Percentiles rank a stretch among this genome's conserved stretches.
These are phyloP conservation scores for Epizoanthus ramosus DNA, from an alignment of 92 coral and sea anemone genomes.

Conservation along the genomic window DNA sequence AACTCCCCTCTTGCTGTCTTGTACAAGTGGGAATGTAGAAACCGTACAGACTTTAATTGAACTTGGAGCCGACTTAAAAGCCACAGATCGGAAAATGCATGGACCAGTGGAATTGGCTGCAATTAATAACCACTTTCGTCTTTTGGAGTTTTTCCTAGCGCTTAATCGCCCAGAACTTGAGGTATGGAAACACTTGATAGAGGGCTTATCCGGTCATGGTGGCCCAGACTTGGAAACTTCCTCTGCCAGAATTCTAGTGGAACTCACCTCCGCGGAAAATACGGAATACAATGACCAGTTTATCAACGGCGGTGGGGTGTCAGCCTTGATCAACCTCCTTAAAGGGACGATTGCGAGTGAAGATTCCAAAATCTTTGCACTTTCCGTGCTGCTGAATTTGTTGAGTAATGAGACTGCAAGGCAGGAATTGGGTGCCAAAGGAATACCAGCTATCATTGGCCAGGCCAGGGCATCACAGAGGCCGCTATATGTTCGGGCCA, in stretches of 20 bases:
- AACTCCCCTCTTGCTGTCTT: conserved; percentile 88
- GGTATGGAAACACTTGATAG: conserved; percentile 78
- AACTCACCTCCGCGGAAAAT: conserved; percentile 71
- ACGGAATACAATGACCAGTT: conserved; percentile 64
- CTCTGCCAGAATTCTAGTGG: conserved; percentile 77
- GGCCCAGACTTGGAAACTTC: conserved; percentile 69
- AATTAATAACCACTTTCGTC: conserved; percentile 61
- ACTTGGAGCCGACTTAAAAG: conserved; percentile 81
- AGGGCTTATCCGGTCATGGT: conserved; percentile 53
- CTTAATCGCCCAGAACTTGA: conserved; percentile 67
- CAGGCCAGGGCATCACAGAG: conserved; percentile 71
- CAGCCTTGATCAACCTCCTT: conserved; percentile 68
- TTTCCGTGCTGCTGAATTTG: conserved; percentile 75
- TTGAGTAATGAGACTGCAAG: conserved; percentile 54
- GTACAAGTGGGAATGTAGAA: conserved; percentile 83
- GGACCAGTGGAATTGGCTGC: conserved; percentile 87
- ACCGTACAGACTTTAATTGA: conserved; percentile 87
- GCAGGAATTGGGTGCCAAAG: conserved; percentile 53
- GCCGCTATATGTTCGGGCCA: conserved; percentile 71
- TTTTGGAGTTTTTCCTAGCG: conserved; percentile 81
- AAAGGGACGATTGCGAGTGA: conserved; percentile 70
- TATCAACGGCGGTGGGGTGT: conserved; percentile 67
- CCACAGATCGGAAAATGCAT: conserved; percentile 72
- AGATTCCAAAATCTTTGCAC: conserved; percentile 69
- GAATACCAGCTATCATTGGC: conserved; percentile 67